Percentiles rank a stretch among this genome's conserved stretches.
Conservation (phyloP, 2,888 invertebrate genomes). For the Cyclophora albipunctata region DNA sequence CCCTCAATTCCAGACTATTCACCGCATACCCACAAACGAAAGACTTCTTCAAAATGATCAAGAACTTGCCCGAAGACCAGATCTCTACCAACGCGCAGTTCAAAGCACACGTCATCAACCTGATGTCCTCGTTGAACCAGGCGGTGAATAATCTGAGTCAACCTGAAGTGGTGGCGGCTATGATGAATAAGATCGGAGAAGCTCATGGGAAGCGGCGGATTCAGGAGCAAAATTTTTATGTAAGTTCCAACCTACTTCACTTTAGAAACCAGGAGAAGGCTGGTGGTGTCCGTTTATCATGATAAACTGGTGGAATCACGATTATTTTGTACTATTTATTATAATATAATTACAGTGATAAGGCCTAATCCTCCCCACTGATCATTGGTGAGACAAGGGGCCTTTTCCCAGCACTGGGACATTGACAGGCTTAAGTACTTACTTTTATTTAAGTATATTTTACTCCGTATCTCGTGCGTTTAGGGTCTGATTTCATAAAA, state of each 20-base stretch:
- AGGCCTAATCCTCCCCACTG: no score
- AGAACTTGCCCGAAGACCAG: conserved; percentile 48
- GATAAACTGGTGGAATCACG: no score
- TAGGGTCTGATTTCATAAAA: no score
- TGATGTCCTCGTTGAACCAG: conserved; percentile 57
- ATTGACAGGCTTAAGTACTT: no score
- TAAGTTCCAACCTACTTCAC: conserved; percentile 27
- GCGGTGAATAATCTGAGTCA: conserved; percentile 57
- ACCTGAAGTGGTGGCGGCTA: conserved; percentile 57
- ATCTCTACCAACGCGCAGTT: conserved; percentile 56
- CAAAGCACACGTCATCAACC: conserved; percentile 64
- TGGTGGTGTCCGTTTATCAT: no score
- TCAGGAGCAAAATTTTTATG: conserved; percentile 49
- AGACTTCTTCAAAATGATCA: conserved; percentile 59
- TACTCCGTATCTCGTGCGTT: no score
- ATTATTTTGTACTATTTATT: no score
- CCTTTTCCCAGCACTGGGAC: no score
- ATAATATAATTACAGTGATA: no score
- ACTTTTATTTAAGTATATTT: no score
- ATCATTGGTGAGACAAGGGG: no score
- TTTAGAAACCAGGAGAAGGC: no score
- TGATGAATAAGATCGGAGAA: conserved; percentile 64
- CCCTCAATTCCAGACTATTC: conserved; percentile 43
- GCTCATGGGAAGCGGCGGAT: conserved; percentile 54
- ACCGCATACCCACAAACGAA: conserved; percentile 51